Evolutionary conservation across 2,888 invertebrate species (phyloP), one percentile per base, ranked within the genome.

Genomic region (Nycteola revayana): DNA sequence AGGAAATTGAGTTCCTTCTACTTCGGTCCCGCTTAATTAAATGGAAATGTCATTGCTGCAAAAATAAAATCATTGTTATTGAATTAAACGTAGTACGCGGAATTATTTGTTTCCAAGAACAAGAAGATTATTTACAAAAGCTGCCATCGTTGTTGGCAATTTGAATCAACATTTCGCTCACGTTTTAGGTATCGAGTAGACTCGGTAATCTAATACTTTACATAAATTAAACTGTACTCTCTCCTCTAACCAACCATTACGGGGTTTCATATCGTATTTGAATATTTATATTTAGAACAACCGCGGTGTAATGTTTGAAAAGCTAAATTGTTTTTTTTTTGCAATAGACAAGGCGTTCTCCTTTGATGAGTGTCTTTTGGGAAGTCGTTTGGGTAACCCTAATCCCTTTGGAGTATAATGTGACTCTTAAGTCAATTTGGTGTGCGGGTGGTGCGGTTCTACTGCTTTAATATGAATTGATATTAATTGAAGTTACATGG

Each of bases 191-290:
- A 80, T 77, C 66, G 74, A 69, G 73, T 70, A 41, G 39, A 25
- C 39, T 38, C 37, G 66, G 81, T 82, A 80, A 83, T 76, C 65
- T 70, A 74, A 84, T 82, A 78, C 75, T 75, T 75, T 75, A 69
- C 75, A 76, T 79, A 78, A 80, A 83, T 83, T 82, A 81, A 75
- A 69, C 74, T 74, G 60, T 60, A 62, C 49, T 79, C 69, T 66
- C 67, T 53, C 59, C 65, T 59, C 68, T 80, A 83, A 81, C 79
- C 75, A 83, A 83, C 80, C 85, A 73, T 82, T 72, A 67, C 81
- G 45, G 51, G 66, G 69, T 73, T 72, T 77, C 75, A 75, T 72
- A 65, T 63, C 58, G 50, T 57, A 77, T 83, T 83, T 84, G 79
- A 79, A 84, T 84, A 79, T 79, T 69, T 71, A 63, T 64, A 61